Percentiles rank a stretch among this genome's conserved stretches.
Evolutionary conservation across 2,888 invertebrate genomes (phyloP).

Genomic region (Thymelicus sylvestris): DNA sequence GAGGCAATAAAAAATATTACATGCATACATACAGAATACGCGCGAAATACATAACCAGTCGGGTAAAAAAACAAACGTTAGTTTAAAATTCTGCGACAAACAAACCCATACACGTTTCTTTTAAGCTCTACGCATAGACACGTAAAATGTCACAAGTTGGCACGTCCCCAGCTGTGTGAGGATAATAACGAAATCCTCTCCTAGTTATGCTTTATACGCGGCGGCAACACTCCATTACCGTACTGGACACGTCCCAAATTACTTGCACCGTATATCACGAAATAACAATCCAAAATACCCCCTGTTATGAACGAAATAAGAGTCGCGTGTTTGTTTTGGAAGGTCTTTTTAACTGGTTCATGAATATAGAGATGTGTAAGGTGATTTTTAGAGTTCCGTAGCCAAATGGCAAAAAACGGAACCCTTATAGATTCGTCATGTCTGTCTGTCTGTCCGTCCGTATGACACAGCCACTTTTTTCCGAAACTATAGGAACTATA

Average conservation of each 20-base stretch:
- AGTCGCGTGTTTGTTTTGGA: not conserved
- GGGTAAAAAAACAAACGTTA: too few species aligned
- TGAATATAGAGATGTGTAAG: slow-evolving; percentile 6
- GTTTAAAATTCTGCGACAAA: not conserved
- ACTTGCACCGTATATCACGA: slow-evolving; percentile 38
- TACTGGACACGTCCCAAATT: slow-evolving; percentile 45
- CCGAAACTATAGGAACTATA: too few species aligned
- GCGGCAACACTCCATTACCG: slow-evolving; percentile 60
- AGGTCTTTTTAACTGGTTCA: not conserved
- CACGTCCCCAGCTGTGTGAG: slow-evolving; percentile 56
- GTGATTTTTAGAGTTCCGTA: too few species aligned
- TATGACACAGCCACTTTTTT: too few species aligned
- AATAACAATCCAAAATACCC: slow-evolving; percentile 6
- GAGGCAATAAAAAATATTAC: too few species aligned
- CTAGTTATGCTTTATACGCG: slow-evolving; percentile 68
- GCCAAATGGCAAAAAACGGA: too few species aligned
- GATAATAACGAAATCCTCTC: slow-evolving; percentile 70
- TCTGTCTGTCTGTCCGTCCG: too few species aligned
- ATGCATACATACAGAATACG: too few species aligned
- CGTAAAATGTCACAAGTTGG: slow-evolving; percentile 61
- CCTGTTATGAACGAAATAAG: not conserved
- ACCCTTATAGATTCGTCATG: too few species aligned
- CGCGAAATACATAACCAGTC: too few species aligned
- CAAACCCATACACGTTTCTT: not conserved
- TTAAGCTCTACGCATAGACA: slow-evolving; percentile 42